Base-by-base conservation (phyloP, 2,888 invertebrate species). In the Tetropium fuscum region DNA sequence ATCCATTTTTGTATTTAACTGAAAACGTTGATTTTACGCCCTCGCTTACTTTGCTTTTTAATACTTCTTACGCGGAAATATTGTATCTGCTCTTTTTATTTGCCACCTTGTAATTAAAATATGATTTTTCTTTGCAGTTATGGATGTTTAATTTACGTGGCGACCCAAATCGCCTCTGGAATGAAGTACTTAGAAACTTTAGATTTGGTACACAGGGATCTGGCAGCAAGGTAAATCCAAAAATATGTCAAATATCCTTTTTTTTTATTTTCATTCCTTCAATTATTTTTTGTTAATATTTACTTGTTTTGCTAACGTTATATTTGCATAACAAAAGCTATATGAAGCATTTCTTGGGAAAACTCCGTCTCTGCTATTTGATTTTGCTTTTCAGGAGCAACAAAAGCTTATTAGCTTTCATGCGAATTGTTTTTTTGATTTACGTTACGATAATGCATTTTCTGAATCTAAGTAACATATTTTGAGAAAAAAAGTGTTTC, bases 161-260 rank as follows among this genome's bases (percentile, higher is more conserved):
- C 93, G 72, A 91, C 91, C 55, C 94, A 96, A 84, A 90, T 96
- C 73, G 93, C 95, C 63, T 93, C 94, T 49, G 96, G 95, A 68
- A 95, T 96, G 94, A 94, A 94, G 79, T 95, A 95, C 82, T 86
- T 97, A 81, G 96, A 97, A 83, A 90, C 91, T 41, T 86, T 94
- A 81, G 93, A 94, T 79, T 88, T 95, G 82, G 92, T 95, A 49
- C 96, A 96, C 83, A 88, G 95, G 69, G 95, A 96, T 83, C 85
- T 96, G 70, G 91, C 95, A 56, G 93, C 95, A 49, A 87, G 91
- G 91, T 91, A 84, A 83, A 74, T n/a, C n/a, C n/a, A n/a, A n/a
- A n/a, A n/a, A n/a, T n/a, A n/a, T 25, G 2, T 27, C 10, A n/a
- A 27, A 27, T 27, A 8, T 27, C 2, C 2, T n/a, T 2, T n/a